Base-by-base conservation (phyloP, 2,888 invertebrate genomes). In the Chironomus tentans region DNA sequence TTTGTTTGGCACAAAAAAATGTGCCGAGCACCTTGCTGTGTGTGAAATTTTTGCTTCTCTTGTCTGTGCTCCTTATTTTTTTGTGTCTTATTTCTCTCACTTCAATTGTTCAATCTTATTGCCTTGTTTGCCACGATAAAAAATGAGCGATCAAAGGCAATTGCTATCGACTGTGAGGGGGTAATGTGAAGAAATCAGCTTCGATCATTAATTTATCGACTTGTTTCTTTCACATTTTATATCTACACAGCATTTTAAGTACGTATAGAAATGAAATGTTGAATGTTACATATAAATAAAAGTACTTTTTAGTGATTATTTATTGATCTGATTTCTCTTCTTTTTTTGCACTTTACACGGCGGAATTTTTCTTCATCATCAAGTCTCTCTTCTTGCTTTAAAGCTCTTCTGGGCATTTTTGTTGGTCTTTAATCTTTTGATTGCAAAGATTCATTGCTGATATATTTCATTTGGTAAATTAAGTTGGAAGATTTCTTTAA, bases 1-100 rank as follows among this genome's bases (percentile, higher is more conserved):
- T 38, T 38, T 38, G 38, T 38, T 38, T 38, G 4, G 18, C 56
- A 56, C n/a, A 56, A 18, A n/a, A n/a, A n/a, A n/a, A 18, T n/a
- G 15, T 15, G 18, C 13, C 13, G 68, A 22, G 68, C 68, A 68
- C 68, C 68, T 68, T 68, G 68, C 68, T 68, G 68, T 28, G 68
- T 28, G 7, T 13, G 68, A n/a, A 18, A 22, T 56, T 18, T 50
- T 38, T 38, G 7, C 38, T 10, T 38, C 38, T 38, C 38, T 38
- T 4, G 56, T 15, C 4, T 56, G 56, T 56, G 18, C 18, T 18
- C 56, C 56, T 38, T 38, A 38, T 38, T 38, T 38, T 38, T 38
- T 38, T 38, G 38, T 38, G 38, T 38, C 38, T 38, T 38, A 38
- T 38, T 10, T 38, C 38, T 38, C 38, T 38, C 38, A 38, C 38